Evolutionary conservation across 2,113 vertebrate genomes (phyloP).

Genomic region (Ciconia boyciana): DNA sequence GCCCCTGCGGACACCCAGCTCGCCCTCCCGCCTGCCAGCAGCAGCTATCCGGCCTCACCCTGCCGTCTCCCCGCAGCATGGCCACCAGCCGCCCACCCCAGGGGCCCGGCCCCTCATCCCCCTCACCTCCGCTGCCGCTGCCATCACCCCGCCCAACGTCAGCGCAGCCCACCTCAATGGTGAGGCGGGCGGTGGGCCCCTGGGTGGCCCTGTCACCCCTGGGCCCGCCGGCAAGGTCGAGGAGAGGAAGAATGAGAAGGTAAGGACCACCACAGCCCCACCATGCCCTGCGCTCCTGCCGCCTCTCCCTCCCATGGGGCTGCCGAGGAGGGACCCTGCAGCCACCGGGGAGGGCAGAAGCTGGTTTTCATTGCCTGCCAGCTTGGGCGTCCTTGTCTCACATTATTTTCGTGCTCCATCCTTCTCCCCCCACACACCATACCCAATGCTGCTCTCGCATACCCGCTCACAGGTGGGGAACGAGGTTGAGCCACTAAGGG

Average conservation of each 20-base stretch:
- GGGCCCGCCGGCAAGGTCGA: conserved; percentile 76
- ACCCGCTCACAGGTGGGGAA: not conserved
- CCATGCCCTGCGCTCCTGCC: rapidly evolving
- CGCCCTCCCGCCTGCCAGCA: conserved; percentile 84
- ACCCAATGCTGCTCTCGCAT: rapidly evolving
- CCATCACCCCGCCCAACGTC: conserved; percentile 90
- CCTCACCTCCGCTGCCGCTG: conserved; percentile 80
- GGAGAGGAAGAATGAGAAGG: conserved; percentile 91
- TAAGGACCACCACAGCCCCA: conserved; percentile 5
- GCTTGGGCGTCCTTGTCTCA: not conserved
- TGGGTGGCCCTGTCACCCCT: conserved; percentile 67
- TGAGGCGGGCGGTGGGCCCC: conserved; percentile 57
- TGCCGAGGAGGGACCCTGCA: rapidly evolving
- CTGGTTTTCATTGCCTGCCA: not conserved
- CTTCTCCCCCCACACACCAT: not conserved
- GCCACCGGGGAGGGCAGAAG: not conserved
- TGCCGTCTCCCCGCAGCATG: conserved; percentile 80
- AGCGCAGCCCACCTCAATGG: conserved; percentile 84
- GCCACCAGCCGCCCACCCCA: conserved; percentile 68
- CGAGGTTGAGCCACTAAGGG: not conserved
- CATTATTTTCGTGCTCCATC: not conserved
- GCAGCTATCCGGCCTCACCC: conserved; percentile 81
- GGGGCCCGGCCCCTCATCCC: conserved; percentile 79
- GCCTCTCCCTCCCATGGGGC: not conserved
- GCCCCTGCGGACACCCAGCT: conserved; percentile 85